Conservation (phyloP, 2,797 vertebrate species). For the Moxostoma hubbsi region DNA sequence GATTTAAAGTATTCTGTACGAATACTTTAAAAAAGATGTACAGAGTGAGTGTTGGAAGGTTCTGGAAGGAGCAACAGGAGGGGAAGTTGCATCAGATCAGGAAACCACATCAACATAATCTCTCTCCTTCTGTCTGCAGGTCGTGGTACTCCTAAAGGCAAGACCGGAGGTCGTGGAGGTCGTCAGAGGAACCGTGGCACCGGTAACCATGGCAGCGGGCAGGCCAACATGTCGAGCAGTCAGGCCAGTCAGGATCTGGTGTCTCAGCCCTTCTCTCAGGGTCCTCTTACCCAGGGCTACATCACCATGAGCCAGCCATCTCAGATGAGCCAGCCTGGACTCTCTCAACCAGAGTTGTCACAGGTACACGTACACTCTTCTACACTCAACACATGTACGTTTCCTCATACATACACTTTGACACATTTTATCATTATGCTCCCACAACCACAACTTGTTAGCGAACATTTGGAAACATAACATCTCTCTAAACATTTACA, state of each 20-base stretch:
- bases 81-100: too few species aligned
- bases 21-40: too few species aligned
- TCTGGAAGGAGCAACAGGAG: too few species aligned
- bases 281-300: conserved; percentile 96
- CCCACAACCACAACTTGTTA: too few species aligned
- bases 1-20: too few species aligned
- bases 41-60: too few species aligned
- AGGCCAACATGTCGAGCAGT: conserved; percentile 87
- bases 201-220: conserved; percentile 84
- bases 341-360: conserved; percentile 96
- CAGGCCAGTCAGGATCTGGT: conserved; percentile 94
- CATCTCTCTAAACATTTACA: too few species aligned
- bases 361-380: conserved; percentile 78
- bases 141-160: conserved; percentile 92
- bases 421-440: not conserved
- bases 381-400: not conserved
- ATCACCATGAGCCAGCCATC: conserved; percentile 99
- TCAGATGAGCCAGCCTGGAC: conserved; percentile 98
- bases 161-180: conserved; percentile 88
- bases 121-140: conserved; percentile 70
- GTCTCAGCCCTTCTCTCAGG: conserved; percentile 98
- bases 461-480: not conserved
- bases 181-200: conserved; percentile 90
- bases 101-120: not conserved
- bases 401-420: not conserved